phyloP scores from a whole-genome alignment of 2,888 invertebrate species.

The Anthoptus insignis region DNA sequence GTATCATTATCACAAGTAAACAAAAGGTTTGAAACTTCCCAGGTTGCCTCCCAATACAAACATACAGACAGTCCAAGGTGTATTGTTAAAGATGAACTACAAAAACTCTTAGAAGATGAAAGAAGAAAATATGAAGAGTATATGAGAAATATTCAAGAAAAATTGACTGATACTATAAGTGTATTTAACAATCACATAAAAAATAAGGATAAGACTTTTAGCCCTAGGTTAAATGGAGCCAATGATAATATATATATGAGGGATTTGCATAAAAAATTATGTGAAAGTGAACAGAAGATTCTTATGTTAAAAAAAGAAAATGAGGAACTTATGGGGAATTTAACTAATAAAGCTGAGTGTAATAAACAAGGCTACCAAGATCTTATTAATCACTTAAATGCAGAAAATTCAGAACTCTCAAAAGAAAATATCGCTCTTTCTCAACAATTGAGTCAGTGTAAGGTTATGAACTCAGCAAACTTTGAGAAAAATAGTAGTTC shows the following conservation, averaged over 20 bases:
- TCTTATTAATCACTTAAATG: slow-evolving; percentile 75
- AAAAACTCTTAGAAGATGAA: slow-evolving; percentile 72
- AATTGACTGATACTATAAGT: slow-evolving; percentile 71
- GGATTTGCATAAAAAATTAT: slow-evolving; percentile 76
- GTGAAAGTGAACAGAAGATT: slow-evolving; percentile 81
- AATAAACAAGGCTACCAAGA: slow-evolving; percentile 75
- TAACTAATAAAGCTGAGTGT: slow-evolving; percentile 57
- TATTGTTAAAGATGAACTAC: slow-evolving; percentile 72
- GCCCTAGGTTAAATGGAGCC: slow-evolving; percentile 49
- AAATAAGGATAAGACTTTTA: slow-evolving; percentile 58
- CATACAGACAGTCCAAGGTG: slow-evolving; percentile 59
- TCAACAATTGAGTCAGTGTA: slow-evolving; percentile 72
- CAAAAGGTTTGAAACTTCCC: slow-evolving; percentile 55
- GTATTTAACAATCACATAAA: slow-evolving; percentile 71
- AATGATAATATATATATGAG: slow-evolving; percentile 66
- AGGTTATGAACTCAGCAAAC: slow-evolving; percentile 61
- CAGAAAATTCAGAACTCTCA: slow-evolving; percentile 77
- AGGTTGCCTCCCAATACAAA: slow-evolving; percentile 39
- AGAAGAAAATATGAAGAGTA: slow-evolving; percentile 77
- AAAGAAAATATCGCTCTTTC: slow-evolving; percentile 78
- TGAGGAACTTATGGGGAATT: slow-evolving; percentile 68
- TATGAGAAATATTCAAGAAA: slow-evolving; percentile 68
- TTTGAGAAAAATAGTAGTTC: slow-evolving; percentile 60
- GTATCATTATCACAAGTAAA: slow-evolving; percentile 60
- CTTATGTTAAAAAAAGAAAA: slow-evolving; percentile 82